These are phyloP conservation scores for Phenganax subtilis DNA, from an alignment of 92 coral and sea anemone genomes.

Conservation along the genomic window DNA sequence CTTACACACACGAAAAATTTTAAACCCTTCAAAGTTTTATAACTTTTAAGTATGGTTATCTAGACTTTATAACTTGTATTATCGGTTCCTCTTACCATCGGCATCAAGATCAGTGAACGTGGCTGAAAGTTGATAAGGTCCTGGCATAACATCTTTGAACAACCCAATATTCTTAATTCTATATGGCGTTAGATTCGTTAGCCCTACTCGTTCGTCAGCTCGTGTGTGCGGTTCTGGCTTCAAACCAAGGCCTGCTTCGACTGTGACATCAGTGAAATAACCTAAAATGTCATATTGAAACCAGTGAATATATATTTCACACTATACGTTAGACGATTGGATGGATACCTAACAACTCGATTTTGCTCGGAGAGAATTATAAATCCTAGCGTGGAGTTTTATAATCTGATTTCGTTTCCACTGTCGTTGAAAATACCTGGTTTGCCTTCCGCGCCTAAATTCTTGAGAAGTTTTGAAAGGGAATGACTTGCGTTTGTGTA, in stretches of 20 bases:
- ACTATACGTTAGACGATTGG: too few relatives aligned
- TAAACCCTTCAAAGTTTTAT: too few relatives aligned
- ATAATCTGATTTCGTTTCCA: neutral
- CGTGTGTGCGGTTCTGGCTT: slow-evolving; percentile 65
- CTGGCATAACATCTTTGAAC: slow-evolving; percentile 84
- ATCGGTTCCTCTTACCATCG: slow-evolving; percentile 62
- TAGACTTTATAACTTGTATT: too few relatives aligned
- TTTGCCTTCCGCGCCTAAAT: slow-evolving; percentile 82
- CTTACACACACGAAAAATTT: too few relatives aligned
- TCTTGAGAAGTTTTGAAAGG: slow-evolving; percentile 68
- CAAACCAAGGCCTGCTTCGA: slow-evolving; percentile 67
- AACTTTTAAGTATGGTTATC: too few relatives aligned
- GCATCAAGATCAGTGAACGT: slow-evolving; percentile 83
- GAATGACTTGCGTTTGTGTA: slow-evolving; percentile 84
- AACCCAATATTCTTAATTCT: slow-evolving; percentile 78
- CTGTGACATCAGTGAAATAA: slow-evolving; percentile 89
- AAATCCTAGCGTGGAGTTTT: neutral
- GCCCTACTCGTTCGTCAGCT: slow-evolving; percentile 72
- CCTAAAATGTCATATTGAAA: slow-evolving; percentile 60
- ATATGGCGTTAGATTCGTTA: slow-evolving; percentile 78
- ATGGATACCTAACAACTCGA: too few relatives aligned
- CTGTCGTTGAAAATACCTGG: neutral
- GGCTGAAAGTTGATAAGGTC: slow-evolving; percentile 78
- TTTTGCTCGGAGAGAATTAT: neutral
- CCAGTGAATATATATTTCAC: neutral